Evolutionary conservation across 2,113 vertebrate species (phyloP).

Genomic region (Ornithorhynchus anatinus): DNA sequence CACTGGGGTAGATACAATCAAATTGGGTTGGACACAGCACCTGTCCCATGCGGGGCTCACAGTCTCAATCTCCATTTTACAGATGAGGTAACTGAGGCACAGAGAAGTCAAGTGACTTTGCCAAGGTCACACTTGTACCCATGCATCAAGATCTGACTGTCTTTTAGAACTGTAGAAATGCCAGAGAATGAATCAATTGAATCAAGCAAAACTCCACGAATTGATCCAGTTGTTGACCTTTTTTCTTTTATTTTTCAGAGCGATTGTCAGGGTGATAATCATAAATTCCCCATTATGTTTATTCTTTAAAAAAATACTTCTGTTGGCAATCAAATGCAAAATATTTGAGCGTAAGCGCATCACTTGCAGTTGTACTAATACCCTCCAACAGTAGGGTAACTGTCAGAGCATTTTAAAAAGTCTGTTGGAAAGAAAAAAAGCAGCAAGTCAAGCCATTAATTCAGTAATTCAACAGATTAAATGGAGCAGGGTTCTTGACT

Average conservation of each 20-base stretch:
- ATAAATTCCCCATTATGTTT: conserved; percentile 21
- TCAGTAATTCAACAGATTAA: conserved; percentile 37
- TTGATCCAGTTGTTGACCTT: not conserved
- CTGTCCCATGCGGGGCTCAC: no score
- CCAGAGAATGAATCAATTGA: not conserved
- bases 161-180: not conserved
- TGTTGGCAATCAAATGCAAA: conserved; percentile 52
- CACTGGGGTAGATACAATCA: no score
- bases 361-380: conserved; percentile 38
- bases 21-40: no score
- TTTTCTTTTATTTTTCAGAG: not conserved
- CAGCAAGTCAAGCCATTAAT: conserved; percentile 25
- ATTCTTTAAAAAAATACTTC: not conserved
- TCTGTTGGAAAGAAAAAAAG: conserved; percentile 26
- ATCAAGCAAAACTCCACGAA: not conserved
- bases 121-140: no score
- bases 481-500: not conserved
- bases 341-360: conserved; percentile 51
- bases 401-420: conserved; percentile 39
- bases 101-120: no score
- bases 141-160: no score
- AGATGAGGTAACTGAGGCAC: no score
- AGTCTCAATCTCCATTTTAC: no score
- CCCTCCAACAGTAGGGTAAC: conserved; percentile 32
- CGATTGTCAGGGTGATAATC: not conserved